Evolutionary conservation across 2,797 vertebrate genomes (phyloP).

Genomic region (Phylloscopus collybita): DNA sequence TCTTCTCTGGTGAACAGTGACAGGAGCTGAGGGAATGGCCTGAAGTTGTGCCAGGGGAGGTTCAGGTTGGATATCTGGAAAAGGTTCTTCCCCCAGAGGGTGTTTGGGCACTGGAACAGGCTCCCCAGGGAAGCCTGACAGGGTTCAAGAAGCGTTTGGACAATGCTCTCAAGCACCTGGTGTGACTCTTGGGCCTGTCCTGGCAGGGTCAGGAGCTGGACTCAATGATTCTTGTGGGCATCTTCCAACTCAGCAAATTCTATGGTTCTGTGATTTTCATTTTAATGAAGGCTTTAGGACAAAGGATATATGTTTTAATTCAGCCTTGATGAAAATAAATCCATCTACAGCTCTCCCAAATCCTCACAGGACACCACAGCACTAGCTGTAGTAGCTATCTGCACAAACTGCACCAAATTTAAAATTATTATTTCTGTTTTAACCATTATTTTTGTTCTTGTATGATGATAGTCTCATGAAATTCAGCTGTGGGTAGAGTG

Average conservation of each 20-base stretch:
- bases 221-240: background rate
- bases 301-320: background rate
- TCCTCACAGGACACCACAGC: background rate
- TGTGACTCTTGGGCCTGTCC: background rate
- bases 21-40: rapidly evolving
- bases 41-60: background rate
- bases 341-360: background rate
- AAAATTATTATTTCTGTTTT: background rate
- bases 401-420: background rate
- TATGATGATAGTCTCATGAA: background rate
- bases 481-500: background rate
- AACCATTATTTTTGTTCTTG: background rate
- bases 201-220: background rate
- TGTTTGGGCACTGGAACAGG: background rate
- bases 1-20: background rate
- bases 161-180: background rate
- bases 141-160: background rate
- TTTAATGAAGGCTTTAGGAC: background rate
- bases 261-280: background rate
- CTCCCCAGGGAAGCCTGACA: background rate
- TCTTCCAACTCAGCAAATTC: background rate
- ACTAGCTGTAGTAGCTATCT: background rate
- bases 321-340: background rate
- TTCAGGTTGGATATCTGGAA: background rate
- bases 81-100: background rate